Evolutionary conservation across 1,140 invertebrate genomes (phyloP).

Genomic region (Drosophila arawakana): DNA sequence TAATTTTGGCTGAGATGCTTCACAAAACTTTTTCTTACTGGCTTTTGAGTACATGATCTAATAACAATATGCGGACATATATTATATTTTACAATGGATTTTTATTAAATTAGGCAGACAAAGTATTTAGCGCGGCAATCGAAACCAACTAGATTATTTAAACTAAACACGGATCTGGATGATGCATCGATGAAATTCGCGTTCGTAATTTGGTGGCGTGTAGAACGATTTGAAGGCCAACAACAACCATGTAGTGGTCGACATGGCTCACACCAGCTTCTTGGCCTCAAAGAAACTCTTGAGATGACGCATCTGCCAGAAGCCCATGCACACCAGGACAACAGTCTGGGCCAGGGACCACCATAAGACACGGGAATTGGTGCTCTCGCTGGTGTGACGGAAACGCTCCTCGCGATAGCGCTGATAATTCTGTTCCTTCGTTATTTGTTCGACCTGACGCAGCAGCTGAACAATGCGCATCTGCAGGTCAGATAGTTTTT

Average conservation of each 20-base stretch:
- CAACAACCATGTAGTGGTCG: conserved; percentile 8
- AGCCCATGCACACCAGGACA: conserved; percentile 96
- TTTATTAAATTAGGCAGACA: conserved; percentile 79
- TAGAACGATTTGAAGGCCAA: conserved; percentile 47
- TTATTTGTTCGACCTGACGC: conserved; percentile 99
- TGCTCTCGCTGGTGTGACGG: conserved; percentile 98
- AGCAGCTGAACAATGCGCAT: conserved; percentile 97
- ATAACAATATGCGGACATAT: conserved; percentile 13
- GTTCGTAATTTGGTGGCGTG: conserved; percentile 38
- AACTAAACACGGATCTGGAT: conserved; percentile 65
- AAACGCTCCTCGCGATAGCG: conserved; percentile 99
- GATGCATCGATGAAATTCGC: conserved; percentile 69
- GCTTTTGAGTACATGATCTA: neutral
- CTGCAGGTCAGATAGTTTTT: conserved; percentile 98
- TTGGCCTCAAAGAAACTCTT: conserved; percentile 99
- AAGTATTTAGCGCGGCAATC: conserved; percentile 45
- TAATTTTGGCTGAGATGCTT: no score
- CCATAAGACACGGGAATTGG: conserved; percentile 98
- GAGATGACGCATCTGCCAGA: conserved; percentile 99
- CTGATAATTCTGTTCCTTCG: conserved; percentile 99
- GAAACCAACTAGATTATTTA: conserved; percentile 60
- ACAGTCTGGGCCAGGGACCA: conserved; percentile 98
- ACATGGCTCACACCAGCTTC: conserved; percentile 94
- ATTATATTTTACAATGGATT: conserved; percentile 75
- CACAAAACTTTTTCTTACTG: no score